Conservation (phyloP, 2,797 vertebrate species). For the Prionace glauca region DNA sequence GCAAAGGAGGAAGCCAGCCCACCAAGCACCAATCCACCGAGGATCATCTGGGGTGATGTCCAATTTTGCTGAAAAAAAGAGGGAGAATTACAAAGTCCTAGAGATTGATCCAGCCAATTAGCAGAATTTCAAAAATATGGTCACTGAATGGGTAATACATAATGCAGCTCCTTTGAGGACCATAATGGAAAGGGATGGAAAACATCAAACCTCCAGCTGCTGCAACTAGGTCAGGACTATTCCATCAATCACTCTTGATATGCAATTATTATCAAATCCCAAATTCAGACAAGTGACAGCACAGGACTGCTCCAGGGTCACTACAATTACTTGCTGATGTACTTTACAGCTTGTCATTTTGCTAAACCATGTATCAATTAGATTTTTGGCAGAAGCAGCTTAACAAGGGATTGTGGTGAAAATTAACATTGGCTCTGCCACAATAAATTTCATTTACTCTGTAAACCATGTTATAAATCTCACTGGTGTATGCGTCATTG, state of each 20-base stretch:
- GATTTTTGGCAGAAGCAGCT: not conserved
- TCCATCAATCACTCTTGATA: not conserved
- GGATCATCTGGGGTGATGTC: slow-evolving; percentile 38
- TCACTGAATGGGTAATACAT: not conserved
- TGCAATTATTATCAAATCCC: not conserved
- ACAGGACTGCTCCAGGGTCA: not conserved
- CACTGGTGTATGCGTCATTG: not conserved
- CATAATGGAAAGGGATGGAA: not conserved
- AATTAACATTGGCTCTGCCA: not conserved
- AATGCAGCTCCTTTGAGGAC: not conserved
- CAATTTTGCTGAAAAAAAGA: slow-evolving; percentile 38
- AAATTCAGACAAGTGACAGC: not conserved
- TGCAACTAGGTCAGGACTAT: not conserved
- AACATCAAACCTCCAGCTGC: not conserved
- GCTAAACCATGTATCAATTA: not conserved
- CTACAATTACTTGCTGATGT: not conserved
- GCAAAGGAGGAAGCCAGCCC: slow-evolving; percentile 40
- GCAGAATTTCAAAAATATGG: not conserved
- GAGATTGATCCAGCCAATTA: not conserved
- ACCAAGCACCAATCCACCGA: slow-evolving; percentile 40
- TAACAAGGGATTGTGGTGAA: not conserved
- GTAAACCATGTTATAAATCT: not conserved
- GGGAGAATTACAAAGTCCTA: not conserved
- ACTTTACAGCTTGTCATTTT: not conserved
- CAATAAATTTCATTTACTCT: not conserved